A percentile compares a stretch with the other conserved stretches of the same genome.
phyloP scores from a whole-genome alignment of 2,888 invertebrate species.

The Acanthosepion lycidas region DNA sequence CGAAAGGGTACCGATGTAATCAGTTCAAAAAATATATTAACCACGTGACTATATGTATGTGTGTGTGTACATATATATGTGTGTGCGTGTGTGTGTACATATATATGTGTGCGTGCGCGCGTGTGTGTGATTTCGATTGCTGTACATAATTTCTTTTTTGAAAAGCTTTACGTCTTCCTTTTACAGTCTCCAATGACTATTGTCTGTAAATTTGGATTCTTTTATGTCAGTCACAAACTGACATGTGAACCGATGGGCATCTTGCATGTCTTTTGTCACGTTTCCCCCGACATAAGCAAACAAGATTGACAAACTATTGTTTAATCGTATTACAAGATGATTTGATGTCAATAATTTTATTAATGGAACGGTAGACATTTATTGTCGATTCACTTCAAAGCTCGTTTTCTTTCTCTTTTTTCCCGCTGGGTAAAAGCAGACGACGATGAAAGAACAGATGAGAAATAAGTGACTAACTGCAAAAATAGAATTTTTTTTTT shows the following conservation, averaged over 20 bases:
- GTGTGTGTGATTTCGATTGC: not conserved
- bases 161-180: not conserved
- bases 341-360: not conserved
- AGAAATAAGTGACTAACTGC: not conserved
- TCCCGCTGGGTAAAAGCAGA: not conserved
- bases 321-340: not conserved
- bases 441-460: not conserved
- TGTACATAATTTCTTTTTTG: not conserved
- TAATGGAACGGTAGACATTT: not conserved
- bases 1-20: no score
- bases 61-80: not conserved
- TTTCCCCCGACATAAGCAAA: not conserved
- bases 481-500: not conserved
- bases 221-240: not conserved
- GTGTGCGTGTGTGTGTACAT: not conserved
- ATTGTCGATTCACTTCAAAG: not conserved
- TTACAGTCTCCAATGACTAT: not conserved
- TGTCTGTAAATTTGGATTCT: not conserved
- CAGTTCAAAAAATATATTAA: no score
- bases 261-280: slow-evolving; percentile 18
- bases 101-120: not conserved
- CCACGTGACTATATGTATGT: not conserved
- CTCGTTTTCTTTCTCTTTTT: no score
- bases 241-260: not conserved
- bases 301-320: not conserved